These are phyloP conservation scores for Zingel zingel DNA, from an alignment of 2,113 vertebrate genomes.

Conservation along the genomic window DNA sequence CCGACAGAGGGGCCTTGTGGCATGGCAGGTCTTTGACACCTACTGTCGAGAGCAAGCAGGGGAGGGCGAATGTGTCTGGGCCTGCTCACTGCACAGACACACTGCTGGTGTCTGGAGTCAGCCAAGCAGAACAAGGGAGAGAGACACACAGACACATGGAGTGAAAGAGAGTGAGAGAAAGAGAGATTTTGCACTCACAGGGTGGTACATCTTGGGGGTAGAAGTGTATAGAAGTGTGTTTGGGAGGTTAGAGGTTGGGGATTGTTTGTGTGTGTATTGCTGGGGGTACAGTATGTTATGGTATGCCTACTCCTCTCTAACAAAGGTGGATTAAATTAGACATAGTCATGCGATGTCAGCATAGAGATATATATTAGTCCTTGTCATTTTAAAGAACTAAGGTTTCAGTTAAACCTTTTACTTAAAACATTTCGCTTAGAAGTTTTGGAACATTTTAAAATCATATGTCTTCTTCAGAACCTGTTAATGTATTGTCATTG, in stretches of 20 bases:
- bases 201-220: constrained; percentile 34
- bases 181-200: constrained; percentile 51
- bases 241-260: constrained; percentile 33
- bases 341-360: background rate
- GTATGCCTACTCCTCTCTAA: background rate
- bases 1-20: constrained; percentile 73
- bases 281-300: constrained; percentile 16
- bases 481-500: background rate
- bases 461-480: background rate
- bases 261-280: constrained; percentile 37
- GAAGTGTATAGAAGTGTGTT: constrained; percentile 31
- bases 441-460: background rate
- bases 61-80: constrained; percentile 76
- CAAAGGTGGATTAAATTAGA: constrained; percentile 17
- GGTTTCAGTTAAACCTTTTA: background rate
- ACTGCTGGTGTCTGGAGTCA: constrained; percentile 79
- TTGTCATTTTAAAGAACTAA: background rate
- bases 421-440: background rate
- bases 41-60: constrained; percentile 66
- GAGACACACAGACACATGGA: constrained; percentile 31
- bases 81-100: constrained; percentile 76
- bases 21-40: constrained; percentile 82
- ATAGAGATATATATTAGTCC: background rate
- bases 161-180: constrained; percentile 43
- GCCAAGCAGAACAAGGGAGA: constrained; percentile 70